A percentile compares a stretch with the other conserved stretches of the same genome.
Evolutionary conservation across 2,888 invertebrate species (phyloP).

Genomic region (Lepetodrilus schrolli): DNA sequence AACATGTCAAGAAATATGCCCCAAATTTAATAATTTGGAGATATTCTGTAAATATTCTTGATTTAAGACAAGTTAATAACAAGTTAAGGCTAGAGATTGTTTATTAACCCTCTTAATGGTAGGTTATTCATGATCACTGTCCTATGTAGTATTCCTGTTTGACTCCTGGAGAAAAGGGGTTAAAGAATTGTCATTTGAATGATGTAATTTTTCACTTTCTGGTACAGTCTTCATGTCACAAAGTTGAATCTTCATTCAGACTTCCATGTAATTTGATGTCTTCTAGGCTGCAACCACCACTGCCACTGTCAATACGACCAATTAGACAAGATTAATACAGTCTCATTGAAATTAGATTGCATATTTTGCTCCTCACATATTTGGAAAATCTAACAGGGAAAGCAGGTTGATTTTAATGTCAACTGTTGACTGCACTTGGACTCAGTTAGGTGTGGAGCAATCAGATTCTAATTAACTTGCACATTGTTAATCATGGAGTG

Average conservation of each 20-base stretch:
- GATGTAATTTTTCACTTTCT: not conserved
- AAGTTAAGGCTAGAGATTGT: not conserved
- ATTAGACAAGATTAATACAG: slow-evolving; percentile 20
- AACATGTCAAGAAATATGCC: not conserved
- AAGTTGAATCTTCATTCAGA: slow-evolving; percentile 20
- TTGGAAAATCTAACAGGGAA: no score
- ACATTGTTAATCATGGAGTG: no score
- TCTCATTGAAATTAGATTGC: no score
- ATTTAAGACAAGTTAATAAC: slow-evolving; percentile 10
- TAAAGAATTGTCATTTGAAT: slow-evolving; percentile 1
- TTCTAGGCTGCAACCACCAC: slow-evolving; percentile 2
- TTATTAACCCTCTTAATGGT: no score
- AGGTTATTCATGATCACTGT: no score
- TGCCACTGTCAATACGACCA: slow-evolving; percentile 20
- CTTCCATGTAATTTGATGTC: not conserved
- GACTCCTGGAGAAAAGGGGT: no score
- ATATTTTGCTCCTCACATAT: slow-evolving; percentile 17
- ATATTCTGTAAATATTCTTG: slow-evolving; percentile 4
- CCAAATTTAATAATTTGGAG: slow-evolving; percentile 16
- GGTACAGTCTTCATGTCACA: not conserved
- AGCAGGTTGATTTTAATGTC: no score
- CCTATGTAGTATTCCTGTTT: no score
- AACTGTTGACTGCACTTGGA: no score
- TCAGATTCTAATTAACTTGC: no score
- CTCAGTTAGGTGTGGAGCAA: no score